These are phyloP conservation scores for Edolisoma coerulescens DNA, from an alignment of 2,113 vertebrate genomes.

Conservation along the genomic window DNA sequence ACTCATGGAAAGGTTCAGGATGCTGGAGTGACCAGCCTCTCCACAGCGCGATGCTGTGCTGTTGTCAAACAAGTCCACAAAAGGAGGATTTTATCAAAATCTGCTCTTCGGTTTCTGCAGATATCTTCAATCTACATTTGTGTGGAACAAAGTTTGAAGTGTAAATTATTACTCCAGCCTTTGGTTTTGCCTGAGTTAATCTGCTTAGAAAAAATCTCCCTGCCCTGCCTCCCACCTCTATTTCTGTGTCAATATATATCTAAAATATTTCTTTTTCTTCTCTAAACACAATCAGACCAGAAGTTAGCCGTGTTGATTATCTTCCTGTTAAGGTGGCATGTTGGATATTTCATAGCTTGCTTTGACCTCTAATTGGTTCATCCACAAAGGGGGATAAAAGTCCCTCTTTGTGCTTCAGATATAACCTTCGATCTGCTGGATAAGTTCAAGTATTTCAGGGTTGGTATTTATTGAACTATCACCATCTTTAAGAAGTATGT, in stretches of 20 bases:
- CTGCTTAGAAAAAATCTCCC: not conserved
- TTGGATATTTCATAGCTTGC: not conserved
- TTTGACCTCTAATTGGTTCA: not conserved
- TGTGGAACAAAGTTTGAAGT: not conserved
- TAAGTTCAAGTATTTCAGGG: not conserved
- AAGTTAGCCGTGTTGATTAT: not conserved
- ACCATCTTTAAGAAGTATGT: not conserved
- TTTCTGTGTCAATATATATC: not conserved
- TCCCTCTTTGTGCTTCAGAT: not conserved
- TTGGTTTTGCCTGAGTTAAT: not conserved
- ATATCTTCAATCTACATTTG: not conserved
- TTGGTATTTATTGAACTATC: not conserved
- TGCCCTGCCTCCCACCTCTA: not conserved
- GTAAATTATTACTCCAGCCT: not conserved
- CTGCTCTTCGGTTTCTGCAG: not conserved
- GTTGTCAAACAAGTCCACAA: not conserved
- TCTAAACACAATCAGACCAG: not conserved
- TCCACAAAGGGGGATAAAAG: not conserved
- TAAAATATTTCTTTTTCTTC: not conserved
- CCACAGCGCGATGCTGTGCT: fast-evolving
- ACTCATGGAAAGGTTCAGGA: not conserved
- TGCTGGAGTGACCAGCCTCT: not conserved
- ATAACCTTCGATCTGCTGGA: not conserved
- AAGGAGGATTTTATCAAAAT: not conserved
- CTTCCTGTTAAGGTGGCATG: not conserved